A percentile compares a stretch with the other conserved stretches of the same genome.
phyloP scores from a whole-genome alignment of 2,113 vertebrate genomes.

The Bos indicus region DNA sequence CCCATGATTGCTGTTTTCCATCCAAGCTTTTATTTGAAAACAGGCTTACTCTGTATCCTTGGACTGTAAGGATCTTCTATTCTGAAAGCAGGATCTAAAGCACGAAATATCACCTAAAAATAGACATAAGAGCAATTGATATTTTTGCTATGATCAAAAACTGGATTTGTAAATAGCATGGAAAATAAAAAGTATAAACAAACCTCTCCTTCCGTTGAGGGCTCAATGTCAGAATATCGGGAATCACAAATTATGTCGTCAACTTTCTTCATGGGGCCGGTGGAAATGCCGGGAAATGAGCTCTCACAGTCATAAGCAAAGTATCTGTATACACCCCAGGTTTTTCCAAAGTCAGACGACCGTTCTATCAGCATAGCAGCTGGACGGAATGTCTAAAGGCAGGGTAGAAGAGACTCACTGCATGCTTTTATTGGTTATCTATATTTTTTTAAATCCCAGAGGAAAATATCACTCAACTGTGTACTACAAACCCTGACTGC shows the following conservation, averaged over 20 bases:
- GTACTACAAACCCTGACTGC: background rate
- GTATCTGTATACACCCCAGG: constrained; percentile 95
- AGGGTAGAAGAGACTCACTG: background rate
- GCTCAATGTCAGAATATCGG: constrained; percentile 97
- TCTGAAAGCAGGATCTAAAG: constrained; percentile 94
- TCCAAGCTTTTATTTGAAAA: constrained; percentile 12
- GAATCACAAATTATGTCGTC: constrained; percentile 97
- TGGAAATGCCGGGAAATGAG: constrained; percentile 87
- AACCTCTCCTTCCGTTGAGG: constrained; percentile 97
- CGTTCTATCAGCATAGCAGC: constrained; percentile 97
- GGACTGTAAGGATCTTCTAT: constrained; percentile 97
- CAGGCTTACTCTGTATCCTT: constrained; percentile 92
- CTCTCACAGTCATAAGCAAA: constrained; percentile 97
- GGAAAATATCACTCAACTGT: background rate
- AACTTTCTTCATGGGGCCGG: constrained; percentile 94
- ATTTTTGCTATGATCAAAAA: constrained; percentile 6
- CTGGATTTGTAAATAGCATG: background rate
- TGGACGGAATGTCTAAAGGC: constrained; percentile 91
- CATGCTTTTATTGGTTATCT: background rate
- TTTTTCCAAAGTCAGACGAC: constrained; percentile 94
- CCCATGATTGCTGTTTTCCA: background rate
- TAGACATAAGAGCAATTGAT: constrained; percentile 36
- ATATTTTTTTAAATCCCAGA: background rate
- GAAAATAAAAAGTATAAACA: background rate
- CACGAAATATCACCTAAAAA: constrained; percentile 94